Conservation (phyloP, 2,113 vertebrate genomes). For the Rostratula benghalensis region DNA sequence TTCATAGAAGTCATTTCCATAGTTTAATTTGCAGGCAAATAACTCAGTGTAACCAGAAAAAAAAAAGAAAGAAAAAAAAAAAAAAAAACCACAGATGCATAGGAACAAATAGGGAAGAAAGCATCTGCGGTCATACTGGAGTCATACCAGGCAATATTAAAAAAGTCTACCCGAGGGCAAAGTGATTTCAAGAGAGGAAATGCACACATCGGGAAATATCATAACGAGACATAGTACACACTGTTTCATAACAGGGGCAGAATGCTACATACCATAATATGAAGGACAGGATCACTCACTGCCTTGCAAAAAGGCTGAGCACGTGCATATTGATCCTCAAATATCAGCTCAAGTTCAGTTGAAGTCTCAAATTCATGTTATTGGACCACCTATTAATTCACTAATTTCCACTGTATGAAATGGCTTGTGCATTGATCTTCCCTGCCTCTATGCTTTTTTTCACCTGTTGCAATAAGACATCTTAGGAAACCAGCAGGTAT, state of each 20-base stretch:
- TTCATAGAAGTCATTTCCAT: background rate
- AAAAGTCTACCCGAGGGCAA: background rate
- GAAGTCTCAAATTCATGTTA: background rate
- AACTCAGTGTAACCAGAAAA: background rate
- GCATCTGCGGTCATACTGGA: background rate
- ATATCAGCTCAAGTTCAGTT: background rate
- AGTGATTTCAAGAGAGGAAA: constrained; percentile 11
- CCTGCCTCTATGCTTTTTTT: background rate
- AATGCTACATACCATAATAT: background rate
- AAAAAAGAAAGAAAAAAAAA: background rate
- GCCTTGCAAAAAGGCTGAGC: background rate
- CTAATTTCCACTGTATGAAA: background rate
- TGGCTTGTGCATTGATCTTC: background rate
- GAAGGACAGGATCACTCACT: background rate
- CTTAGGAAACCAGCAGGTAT: background rate
- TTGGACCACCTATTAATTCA: background rate
- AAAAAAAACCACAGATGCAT: too few relatives aligned
- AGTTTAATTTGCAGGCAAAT: background rate
- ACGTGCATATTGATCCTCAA: background rate
- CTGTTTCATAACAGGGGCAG: background rate
- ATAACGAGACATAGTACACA: background rate
- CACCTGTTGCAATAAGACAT: background rate
- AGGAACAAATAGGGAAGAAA: background rate
- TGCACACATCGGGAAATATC: background rate
- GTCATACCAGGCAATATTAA: background rate